These are phyloP conservation scores for Halocaridina rubra DNA, from an alignment of 2,888 invertebrate genomes.

Conservation along the genomic window DNA sequence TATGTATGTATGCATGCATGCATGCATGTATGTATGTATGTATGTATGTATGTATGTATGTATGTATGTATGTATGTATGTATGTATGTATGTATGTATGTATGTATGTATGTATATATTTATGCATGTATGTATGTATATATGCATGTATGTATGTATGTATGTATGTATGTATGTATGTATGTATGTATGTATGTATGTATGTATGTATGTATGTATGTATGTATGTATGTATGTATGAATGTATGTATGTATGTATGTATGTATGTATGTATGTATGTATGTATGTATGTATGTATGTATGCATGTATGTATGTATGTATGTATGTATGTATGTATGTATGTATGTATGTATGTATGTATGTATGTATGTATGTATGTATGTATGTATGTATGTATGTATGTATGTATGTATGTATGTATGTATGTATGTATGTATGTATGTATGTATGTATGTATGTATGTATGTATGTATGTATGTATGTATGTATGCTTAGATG, in stretches of 20 bases:
- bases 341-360: conserved; percentile 2
- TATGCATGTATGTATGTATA: not conserved
- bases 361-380: conserved; percentile 8
- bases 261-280: not conserved
- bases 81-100: conserved; percentile 3
- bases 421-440: not conserved
- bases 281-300: not conserved
- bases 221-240: not conserved
- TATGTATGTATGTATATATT: not conserved
- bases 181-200: not conserved
- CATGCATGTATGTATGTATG: conserved; percentile 3
- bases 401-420: not conserved
- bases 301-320: not conserved
- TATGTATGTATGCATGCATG: not conserved
- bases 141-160: conserved; percentile 3
- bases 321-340: conserved; percentile 1
- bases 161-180: not conserved
- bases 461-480: not conserved
- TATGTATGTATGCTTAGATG: not conserved
- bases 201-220: not conserved
- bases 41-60: conserved; percentile 8
- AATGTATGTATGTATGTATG: not conserved
- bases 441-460: not conserved
- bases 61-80: conserved; percentile 8
- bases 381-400: not conserved